Base-by-base conservation (phyloP, 2,113 vertebrate genomes). In the Ailuropoda melanoleuca region DNA sequence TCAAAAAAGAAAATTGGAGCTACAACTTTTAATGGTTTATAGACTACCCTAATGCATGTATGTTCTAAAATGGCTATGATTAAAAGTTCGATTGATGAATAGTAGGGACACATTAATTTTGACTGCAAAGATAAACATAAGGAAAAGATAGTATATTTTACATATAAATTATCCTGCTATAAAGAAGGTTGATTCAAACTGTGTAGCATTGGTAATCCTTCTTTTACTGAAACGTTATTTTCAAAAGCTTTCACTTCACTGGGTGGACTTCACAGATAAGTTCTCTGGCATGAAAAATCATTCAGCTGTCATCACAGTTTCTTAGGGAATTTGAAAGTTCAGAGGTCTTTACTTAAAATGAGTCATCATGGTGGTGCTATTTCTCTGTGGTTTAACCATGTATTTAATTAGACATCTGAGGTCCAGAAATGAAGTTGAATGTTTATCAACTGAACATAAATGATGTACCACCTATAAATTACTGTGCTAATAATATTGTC, bases 81-180 rank as follows among this genome's bases (percentile, higher is more conserved):
- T 97, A 98, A 98, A 97, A 92, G 86, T 31, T 96, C 43, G 97
- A 87, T 75, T 96, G 93, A 86, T 97, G 77, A 96, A 97, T 97
- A 98, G 98, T 94, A 98, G 72, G 55, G 92, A 50, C 93, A 94
- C 81, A 96, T 97, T 98, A 97, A 98, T 98, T 98, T 98, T 89
- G 93, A 97, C 84, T 97, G 92, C 62, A 95, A 96, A 9, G 62
- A 98, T 96, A 98, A 98, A 96, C 53, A 83, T 96, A 97, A 98
- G 98, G 95, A 96, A 96, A 34, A 78, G 39, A 91, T 48, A 85
- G 95, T 97, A 78, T 56, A 93, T 98, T 98, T 98, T 98, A 84
- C 93, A 97, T 98, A 95, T 92, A 98, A 98, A 98, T 98, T 95
- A 97, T 93, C 97, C 97, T 19, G 39, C 31, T 88, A 37, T n/a